Conservation (phyloP, 2,113 vertebrate genomes). For the Muntiacus reevesi region DNA sequence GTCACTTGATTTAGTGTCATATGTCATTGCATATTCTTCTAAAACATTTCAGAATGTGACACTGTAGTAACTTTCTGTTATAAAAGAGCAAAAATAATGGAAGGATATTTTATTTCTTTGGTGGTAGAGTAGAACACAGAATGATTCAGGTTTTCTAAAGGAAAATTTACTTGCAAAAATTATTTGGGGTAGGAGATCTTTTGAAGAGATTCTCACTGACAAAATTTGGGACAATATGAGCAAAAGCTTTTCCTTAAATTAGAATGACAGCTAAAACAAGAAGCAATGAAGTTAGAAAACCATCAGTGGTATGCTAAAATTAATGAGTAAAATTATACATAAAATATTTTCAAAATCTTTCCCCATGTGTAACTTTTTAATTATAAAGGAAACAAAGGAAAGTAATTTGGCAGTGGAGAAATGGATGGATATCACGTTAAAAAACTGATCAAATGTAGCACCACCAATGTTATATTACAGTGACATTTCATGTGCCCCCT, state of each 20-base stretch:
- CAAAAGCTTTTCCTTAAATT: neutral
- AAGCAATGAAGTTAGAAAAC: neutral
- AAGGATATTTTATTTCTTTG: slow-evolving; percentile 15
- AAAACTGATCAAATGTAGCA: neutral
- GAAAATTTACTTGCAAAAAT: neutral
- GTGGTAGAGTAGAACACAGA: neutral
- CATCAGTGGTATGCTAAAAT: neutral
- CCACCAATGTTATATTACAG: neutral
- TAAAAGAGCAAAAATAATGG: neutral
- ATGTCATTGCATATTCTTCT: neutral
- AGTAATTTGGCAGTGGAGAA: neutral
- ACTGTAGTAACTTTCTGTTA: slow-evolving; percentile 5
- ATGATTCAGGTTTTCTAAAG: neutral
- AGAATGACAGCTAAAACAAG: neutral
- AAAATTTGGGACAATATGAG: neutral
- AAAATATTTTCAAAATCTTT: neutral
- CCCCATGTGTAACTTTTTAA: neutral
- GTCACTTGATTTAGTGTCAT: slow-evolving; percentile 1
- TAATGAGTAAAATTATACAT: neutral
- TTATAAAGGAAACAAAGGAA: neutral
- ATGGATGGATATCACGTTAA: neutral
- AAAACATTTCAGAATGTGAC: neutral
- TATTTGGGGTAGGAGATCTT: neutral
- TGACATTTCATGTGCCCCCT: neutral
- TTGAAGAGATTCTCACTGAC: neutral